A percentile compares a stretch with the other conserved stretches of the same genome.
These are phyloP conservation scores for Fukomys damarensis DNA, from an alignment of 2,113 vertebrate genomes.

Conservation along the genomic window DNA sequence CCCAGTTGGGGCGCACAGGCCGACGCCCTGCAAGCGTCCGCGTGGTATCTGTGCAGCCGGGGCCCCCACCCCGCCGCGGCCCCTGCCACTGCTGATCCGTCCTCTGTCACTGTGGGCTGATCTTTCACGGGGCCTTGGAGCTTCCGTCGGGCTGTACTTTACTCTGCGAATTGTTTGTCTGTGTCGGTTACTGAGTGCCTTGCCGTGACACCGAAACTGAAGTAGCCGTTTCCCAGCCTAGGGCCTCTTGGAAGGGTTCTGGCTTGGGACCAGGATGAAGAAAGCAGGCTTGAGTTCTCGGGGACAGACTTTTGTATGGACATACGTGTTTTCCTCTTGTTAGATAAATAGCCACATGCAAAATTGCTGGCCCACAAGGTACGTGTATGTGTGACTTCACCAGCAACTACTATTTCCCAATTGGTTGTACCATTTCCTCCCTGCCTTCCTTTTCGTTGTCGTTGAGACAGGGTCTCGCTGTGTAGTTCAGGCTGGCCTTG, in stretches of 20 bases:
- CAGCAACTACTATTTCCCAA: not conserved
- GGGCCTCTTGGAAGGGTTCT: not conserved
- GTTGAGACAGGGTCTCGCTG: no score
- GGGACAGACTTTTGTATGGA: not conserved
- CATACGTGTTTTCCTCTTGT: not conserved
- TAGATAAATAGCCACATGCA: not conserved
- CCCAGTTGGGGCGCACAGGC: not conserved
- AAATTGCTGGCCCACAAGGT: not conserved
- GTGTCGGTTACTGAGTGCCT: no score
- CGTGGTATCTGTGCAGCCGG: not conserved
- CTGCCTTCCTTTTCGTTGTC: not conserved
- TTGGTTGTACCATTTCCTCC: not conserved
- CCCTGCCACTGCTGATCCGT: fast-evolving
- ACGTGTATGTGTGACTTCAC: not conserved
- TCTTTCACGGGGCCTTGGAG: not conserved
- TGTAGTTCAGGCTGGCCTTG: no score
- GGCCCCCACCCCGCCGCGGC: no score
- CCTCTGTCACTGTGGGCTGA: not conserved
- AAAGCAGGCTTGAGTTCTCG: not conserved
- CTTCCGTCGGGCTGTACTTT: fast-evolving
- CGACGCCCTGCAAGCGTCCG: fast-evolving
- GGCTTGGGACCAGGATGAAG: not conserved
- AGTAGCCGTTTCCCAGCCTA: not conserved
- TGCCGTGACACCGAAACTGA: not conserved
- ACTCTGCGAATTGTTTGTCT: fast-evolving